Base-by-base conservation (phyloP, 2,888 invertebrate species). In the Drosophila setosimentum region DNA sequence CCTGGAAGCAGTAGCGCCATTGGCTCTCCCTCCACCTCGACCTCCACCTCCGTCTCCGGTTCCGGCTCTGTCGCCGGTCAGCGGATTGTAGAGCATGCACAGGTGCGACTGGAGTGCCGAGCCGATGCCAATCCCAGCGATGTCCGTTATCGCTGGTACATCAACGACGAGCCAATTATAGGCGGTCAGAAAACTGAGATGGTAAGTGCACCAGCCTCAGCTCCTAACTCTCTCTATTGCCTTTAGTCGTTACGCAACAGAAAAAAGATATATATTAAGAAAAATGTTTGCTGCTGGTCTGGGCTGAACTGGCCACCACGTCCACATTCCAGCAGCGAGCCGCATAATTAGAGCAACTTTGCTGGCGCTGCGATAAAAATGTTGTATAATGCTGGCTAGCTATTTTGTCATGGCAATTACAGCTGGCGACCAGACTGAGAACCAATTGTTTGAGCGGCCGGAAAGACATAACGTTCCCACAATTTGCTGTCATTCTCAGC, bases 51-150 rank as follows among this genome's bases (percentile, higher is more conserved):
- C 27, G 10, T n/a, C 33, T 35, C 51, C 29, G 45, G 40, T 13
- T 11, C 40, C 1, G 33, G 40, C 11, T 8, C 49, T 24, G 62
- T 54, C 24, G 58, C 58, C 54, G 42, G 42, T n/a, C 96, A 95
- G 11, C 95, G 95, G 30, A 96, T 97, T 80, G 95, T 96, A 48
- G 98, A 98, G 94, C 96, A 96, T 67, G 95, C 95, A 65, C 96
- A 97, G 92, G 96, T 98, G 50, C 94, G 95, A 91, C 95, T 99
- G 82, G 95, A 93, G 76, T 99, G 99, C 93, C 95, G 95, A 85
- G 97, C 98, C 6, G 96, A 97, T 83, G 98, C 97, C 59, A 98
- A 99, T 94, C 99, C 99, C 53, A 94, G 95, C 10, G 96, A 96
- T 89, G 95, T 98, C 71, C 95, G 96, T 42, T 98, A 96, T 95